Evolutionary conservation across 2,113 vertebrate genomes (phyloP).

Genomic region (Pollachius pollachius): DNA sequence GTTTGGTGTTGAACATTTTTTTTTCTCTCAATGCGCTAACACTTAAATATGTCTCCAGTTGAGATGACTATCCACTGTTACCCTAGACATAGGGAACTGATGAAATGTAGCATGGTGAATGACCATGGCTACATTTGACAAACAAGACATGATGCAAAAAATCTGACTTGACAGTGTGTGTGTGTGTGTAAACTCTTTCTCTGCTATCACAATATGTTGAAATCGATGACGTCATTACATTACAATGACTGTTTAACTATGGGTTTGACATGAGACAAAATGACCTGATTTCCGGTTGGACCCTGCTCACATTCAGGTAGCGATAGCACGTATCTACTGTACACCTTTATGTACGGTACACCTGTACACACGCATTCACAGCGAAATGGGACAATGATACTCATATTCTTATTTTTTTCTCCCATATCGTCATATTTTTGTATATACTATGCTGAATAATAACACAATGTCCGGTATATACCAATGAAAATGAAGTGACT

Average conservation of each 20-base stretch:
- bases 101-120: slow-evolving; percentile 42
- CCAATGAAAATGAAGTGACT: slow-evolving; percentile 59
- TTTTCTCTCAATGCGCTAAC: slow-evolving; percentile 61
- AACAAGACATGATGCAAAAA: too few relatives aligned
- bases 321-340: slow-evolving; percentile 36
- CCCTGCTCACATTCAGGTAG: slow-evolving; percentile 30
- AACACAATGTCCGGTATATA: slow-evolving; percentile 66
- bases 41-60: slow-evolving; percentile 65
- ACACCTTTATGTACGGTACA: slow-evolving; percentile 42
- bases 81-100: slow-evolving; percentile 26
- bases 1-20: slow-evolving; percentile 58
- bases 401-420: slow-evolving; percentile 4
- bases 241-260: too few relatives aligned
- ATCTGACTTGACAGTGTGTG: too few relatives aligned
- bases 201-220: too few relatives aligned
- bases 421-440: slow-evolving; percentile 13
- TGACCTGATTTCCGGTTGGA: slow-evolving; percentile 28
- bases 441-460: slow-evolving; percentile 34
- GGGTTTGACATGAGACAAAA: slow-evolving; percentile 33
- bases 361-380: too few relatives aligned
- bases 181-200: too few relatives aligned
- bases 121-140: neutral
- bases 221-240: too few relatives aligned
- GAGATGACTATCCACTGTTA: slow-evolving; percentile 42
- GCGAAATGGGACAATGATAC: too few relatives aligned